A percentile compares a stretch with the other conserved stretches of the same genome.
phyloP scores from a whole-genome alignment of 2,113 vertebrate genomes.

The Pluvialis apricaria region DNA sequence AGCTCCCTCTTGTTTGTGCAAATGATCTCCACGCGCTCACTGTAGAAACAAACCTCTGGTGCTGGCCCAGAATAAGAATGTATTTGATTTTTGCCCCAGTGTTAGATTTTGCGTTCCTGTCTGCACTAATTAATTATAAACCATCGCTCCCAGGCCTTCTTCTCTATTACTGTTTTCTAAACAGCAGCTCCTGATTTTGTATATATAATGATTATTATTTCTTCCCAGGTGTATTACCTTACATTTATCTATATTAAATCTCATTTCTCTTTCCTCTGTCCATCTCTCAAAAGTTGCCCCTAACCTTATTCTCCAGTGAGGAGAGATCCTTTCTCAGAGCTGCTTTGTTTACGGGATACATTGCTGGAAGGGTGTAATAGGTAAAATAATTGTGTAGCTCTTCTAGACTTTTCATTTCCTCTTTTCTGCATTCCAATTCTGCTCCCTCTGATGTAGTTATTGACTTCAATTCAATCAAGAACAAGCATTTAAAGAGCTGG shows the following conservation, averaged over 20 bases:
- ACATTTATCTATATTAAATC: conserved; percentile 74
- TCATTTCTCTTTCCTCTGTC: conserved; percentile 58
- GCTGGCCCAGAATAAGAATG: neutral
- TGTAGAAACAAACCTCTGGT: neutral
- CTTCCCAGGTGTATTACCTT: conserved; percentile 68
- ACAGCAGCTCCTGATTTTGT: conserved; percentile 34
- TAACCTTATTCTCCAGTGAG: conserved; percentile 49
- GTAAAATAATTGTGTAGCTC: conserved; percentile 33
- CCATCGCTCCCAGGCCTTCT: neutral
- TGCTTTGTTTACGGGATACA: neutral
- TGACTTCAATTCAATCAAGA: conserved; percentile 23
- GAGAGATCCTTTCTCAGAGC: conserved; percentile 46
- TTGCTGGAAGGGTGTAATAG: conserved; percentile 1
- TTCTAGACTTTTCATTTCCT: conserved; percentile 29
- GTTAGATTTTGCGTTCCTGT: neutral
- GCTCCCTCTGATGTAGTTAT: conserved; percentile 12
- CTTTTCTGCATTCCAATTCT: conserved; percentile 21
- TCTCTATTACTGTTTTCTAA: conserved; percentile 30
- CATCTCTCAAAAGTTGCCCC: conserved; percentile 35
- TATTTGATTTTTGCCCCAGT: neutral
- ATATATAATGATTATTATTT: conserved; percentile 19
- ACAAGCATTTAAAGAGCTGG: conserved; percentile 32
- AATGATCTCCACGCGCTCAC: neutral
- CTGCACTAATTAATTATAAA: conserved; percentile 41
- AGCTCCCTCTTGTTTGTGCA: neutral